Conservation (phyloP, 2,113 vertebrate species). For the Antechinus stuartii region DNA sequence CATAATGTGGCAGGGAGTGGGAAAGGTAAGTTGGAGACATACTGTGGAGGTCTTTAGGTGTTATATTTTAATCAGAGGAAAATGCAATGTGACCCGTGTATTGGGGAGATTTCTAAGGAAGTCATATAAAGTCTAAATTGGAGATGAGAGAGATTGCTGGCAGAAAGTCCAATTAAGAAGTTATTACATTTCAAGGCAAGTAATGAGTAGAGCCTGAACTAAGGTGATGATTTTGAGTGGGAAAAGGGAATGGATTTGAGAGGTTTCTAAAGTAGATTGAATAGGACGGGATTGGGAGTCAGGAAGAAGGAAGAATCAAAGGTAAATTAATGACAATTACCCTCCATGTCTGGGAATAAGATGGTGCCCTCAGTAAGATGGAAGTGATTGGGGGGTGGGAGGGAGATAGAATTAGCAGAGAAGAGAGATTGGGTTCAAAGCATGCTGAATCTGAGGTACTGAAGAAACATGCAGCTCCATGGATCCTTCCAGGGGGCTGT, state of each 20-base stretch:
- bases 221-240: background rate
- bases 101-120: background rate
- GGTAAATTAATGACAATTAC: background rate
- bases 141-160: background rate
- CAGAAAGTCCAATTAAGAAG: background rate
- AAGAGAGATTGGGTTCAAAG: background rate
- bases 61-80: background rate
- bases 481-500: background rate
- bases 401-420: background rate
- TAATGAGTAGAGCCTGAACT: background rate
- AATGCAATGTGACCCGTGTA: background rate
- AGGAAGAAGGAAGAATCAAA: background rate
- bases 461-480: background rate
- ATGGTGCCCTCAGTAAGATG: background rate
- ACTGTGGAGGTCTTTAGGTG: background rate
- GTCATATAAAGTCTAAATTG: background rate
- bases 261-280: background rate
- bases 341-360: background rate
- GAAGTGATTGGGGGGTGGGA: background rate
- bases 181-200: background rate
- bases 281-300: background rate
- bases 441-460: background rate
- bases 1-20: background rate
- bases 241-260: background rate
- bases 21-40: background rate